A percentile compares a stretch with the other conserved stretches of the same genome.
Conservation (phyloP, 2,113 vertebrate species). For the Melanostigma gelatinosum region DNA sequence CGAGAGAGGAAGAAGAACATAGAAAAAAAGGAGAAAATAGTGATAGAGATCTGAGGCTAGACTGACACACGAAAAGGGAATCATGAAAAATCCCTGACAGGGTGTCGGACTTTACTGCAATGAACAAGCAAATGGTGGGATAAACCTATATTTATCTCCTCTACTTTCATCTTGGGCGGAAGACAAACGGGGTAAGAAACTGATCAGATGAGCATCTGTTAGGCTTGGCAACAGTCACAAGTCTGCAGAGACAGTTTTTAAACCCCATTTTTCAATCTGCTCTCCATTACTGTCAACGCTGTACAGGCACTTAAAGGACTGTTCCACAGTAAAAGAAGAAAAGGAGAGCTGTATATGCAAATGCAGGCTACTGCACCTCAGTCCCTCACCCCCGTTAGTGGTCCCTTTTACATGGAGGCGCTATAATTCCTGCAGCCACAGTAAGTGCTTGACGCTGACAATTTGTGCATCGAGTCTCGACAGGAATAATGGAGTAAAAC, state of each 20-base stretch:
- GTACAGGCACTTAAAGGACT: slow-evolving; percentile 63
- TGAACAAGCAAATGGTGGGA: slow-evolving; percentile 70
- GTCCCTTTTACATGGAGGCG: slow-evolving; percentile 43
- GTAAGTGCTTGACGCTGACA: slow-evolving; percentile 14
- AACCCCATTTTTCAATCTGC: slow-evolving; percentile 73
- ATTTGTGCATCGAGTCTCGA: slow-evolving; percentile 24
- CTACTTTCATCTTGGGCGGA: slow-evolving; percentile 67
- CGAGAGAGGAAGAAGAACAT: neutral
- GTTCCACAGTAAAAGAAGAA: slow-evolving; percentile 35
- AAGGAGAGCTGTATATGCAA: slow-evolving; percentile 52
- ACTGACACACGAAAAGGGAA: slow-evolving; percentile 58
- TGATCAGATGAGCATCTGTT: slow-evolving; percentile 82
- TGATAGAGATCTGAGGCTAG: slow-evolving; percentile 56
- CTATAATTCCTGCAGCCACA: slow-evolving; percentile 19
- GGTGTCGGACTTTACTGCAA: slow-evolving; percentile 60
- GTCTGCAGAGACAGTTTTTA: slow-evolving; percentile 71
- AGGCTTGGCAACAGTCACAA: slow-evolving; percentile 73
- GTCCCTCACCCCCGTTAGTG: slow-evolving; percentile 33
- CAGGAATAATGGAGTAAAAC: slow-evolving; percentile 31
- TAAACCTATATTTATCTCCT: slow-evolving; percentile 75
- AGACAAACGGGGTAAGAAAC: slow-evolving; percentile 74
- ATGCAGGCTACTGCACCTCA: slow-evolving; percentile 41
- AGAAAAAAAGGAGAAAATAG: slow-evolving; percentile 37
- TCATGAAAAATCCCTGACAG: slow-evolving; percentile 67
- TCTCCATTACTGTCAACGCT: slow-evolving; percentile 72